These are phyloP conservation scores for Caenorhabditis japonica DNA, from an alignment of 2,888 invertebrate genomes.

Conservation along the genomic window DNA sequence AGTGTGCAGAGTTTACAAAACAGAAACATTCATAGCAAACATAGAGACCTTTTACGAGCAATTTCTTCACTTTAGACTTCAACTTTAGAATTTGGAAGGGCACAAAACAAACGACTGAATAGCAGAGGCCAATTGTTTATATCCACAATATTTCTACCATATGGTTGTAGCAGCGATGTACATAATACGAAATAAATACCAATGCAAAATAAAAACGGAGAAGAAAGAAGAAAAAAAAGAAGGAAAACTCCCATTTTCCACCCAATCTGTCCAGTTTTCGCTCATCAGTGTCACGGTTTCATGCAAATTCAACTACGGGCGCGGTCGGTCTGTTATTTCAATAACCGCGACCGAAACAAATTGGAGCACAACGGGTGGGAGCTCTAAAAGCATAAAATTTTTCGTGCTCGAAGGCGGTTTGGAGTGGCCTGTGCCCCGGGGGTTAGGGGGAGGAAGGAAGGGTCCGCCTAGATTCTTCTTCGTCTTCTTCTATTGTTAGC, in stretches of 20 bases:
- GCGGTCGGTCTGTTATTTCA: slow-evolving; percentile 6
- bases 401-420: slow-evolving; percentile 36
- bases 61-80: too few relatives aligned
- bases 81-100: too few relatives aligned
- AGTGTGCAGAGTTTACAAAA: too few relatives aligned
- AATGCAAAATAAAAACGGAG: slow-evolving; percentile 2
- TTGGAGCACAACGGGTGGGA: slow-evolving; percentile 37
- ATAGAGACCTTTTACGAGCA: too few relatives aligned
- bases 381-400: slow-evolving; percentile 48
- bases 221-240: slow-evolving; percentile 1
- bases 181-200: neutral
- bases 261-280: too few relatives aligned
- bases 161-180: too few relatives aligned
- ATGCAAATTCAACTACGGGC: slow-evolving; percentile 42
- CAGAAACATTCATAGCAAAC: too few relatives aligned
- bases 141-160: too few relatives aligned
- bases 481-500: slow-evolving; percentile 39
- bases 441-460: slow-evolving; percentile 9
- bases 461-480: slow-evolving; percentile 41
- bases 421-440: slow-evolving; percentile 41
- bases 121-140: too few relatives aligned
- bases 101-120: too few relatives aligned
- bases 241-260: too few relatives aligned
- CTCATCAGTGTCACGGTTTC: slow-evolving; percentile 37
- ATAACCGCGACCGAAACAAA: slow-evolving; percentile 28